Conservation (phyloP, 2,797 vertebrate genomes). For the Urophycis tenuis region DNA sequence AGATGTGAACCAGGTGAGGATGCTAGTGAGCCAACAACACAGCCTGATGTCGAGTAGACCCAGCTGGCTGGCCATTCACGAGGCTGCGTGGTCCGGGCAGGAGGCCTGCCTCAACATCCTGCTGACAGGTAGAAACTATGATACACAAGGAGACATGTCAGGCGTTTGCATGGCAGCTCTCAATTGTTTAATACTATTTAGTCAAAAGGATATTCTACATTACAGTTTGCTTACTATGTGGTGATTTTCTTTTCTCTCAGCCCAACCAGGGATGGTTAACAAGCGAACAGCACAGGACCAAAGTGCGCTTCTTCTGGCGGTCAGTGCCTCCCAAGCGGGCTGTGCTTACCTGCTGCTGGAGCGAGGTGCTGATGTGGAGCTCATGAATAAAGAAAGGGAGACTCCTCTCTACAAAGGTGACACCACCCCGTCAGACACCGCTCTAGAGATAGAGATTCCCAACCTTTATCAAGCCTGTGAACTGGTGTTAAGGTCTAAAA, state of each 20-base stretch:
- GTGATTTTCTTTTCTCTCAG: neutral
- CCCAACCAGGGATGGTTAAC: neutral
- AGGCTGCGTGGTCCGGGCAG: conserved; percentile 42
- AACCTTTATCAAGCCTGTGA: neutral
- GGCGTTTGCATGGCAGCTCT: too few species aligned
- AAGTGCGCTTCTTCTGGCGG: neutral
- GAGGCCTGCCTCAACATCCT: conserved; percentile 35
- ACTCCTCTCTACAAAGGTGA: conserved; percentile 7
- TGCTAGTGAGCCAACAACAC: neutral
- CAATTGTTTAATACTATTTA: too few species aligned
- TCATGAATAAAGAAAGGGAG: neutral
- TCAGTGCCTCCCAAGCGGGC: neutral
- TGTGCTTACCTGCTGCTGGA: conserved; percentile 3
- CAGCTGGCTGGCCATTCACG: conserved; percentile 42
- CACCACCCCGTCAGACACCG: neutral
- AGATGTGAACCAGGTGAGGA: conserved; percentile 14
- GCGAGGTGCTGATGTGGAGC: neutral
- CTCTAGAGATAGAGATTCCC: neutral
- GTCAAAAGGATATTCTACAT: neutral
- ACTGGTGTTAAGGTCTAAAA: neutral
- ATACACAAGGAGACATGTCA: too few species aligned
- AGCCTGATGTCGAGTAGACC: neutral
- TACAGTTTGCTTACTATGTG: neutral
- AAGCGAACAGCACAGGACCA: neutral
- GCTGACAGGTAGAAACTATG: conserved; percentile 30